Conservation (phyloP, 1,140 invertebrate species). For the Venturia canescens region DNA sequence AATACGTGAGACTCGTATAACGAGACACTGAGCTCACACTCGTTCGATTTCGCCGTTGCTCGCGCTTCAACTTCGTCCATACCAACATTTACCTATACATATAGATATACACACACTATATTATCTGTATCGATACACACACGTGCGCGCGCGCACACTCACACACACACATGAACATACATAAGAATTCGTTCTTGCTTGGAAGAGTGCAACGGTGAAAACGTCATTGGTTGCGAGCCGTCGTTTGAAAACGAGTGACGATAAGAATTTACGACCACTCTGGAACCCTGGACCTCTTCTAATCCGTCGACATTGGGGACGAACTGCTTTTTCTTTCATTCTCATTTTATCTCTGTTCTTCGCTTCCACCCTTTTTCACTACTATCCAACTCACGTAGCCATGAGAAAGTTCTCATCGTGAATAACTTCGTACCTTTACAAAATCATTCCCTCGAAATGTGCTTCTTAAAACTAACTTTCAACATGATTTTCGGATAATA, state of each 20-base stretch:
- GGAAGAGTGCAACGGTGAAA: slow-evolving; percentile 37
- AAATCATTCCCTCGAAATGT: not conserved
- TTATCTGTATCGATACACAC: too few relatives aligned
- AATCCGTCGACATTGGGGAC: slow-evolving; percentile 42
- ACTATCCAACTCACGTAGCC: not conserved
- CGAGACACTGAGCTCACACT: slow-evolving; percentile 35
- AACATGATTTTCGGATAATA: slow-evolving; percentile 14
- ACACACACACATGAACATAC: not conserved
- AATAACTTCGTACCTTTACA: not conserved
- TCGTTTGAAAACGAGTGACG: slow-evolving; percentile 45
- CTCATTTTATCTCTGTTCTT: slow-evolving; percentile 26
- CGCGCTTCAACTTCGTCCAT: slow-evolving; percentile 11
- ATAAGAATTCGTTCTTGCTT: slow-evolving; percentile 2
- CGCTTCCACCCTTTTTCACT: not conserved
- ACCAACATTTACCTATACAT: not conserved
- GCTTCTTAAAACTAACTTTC: not conserved
- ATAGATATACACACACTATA: not conserved
- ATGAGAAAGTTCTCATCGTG: not conserved
- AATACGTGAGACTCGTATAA: slow-evolving; percentile 48
- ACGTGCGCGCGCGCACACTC: not conserved
- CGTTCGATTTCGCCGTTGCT: slow-evolving; percentile 26
- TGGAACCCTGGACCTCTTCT: slow-evolving; percentile 41
- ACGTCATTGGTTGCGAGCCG: slow-evolving; percentile 48
- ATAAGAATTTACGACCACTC: slow-evolving; percentile 55
- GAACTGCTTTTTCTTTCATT: slow-evolving; percentile 47